Evolutionary conservation across 2,888 invertebrate genomes (phyloP).

Genomic region (Mylabris sibirica): DNA sequence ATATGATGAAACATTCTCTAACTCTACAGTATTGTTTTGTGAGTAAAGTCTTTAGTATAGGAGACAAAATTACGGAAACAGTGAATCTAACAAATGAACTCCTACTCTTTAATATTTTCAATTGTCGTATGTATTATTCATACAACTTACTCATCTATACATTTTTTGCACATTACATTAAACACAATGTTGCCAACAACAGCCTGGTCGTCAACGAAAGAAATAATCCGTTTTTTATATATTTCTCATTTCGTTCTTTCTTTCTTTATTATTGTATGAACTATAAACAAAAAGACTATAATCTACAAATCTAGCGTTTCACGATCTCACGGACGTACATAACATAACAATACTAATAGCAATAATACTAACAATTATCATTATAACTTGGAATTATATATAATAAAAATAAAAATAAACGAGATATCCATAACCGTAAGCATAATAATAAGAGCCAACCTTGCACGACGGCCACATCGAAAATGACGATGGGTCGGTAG

Average conservation of each 20-base stretch:
- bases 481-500: conserved; percentile 15
- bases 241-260: conserved; percentile 8
- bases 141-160: conserved; percentile 43
- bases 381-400: conserved; percentile 59
- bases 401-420: conserved; percentile 60
- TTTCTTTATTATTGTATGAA: conserved; percentile 28
- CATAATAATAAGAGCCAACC: conserved; percentile 54
- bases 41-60: conserved; percentile 40
- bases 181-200: conserved; percentile 40
- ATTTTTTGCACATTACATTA: conserved; percentile 42
- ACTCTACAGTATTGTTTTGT: conserved; percentile 9
- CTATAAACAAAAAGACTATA: conserved; percentile 41
- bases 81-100: conserved; percentile 47
- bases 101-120: conserved; percentile 51
- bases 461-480: conserved; percentile 39
- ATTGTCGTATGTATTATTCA: conserved; percentile 50
- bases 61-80: conserved; percentile 49
- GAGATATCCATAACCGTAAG: conserved; percentile 59
- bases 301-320: conserved; percentile 33
- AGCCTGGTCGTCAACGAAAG: not conserved
- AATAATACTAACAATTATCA: conserved; percentile 57
- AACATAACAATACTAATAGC: conserved; percentile 36
- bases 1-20: not conserved
- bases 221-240: conserved; percentile 2
- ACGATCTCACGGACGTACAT: conserved; percentile 46